These are phyloP conservation scores for Ormyrus labotus DNA, from an alignment of 2,888 invertebrate species.

Conservation along the genomic window DNA sequence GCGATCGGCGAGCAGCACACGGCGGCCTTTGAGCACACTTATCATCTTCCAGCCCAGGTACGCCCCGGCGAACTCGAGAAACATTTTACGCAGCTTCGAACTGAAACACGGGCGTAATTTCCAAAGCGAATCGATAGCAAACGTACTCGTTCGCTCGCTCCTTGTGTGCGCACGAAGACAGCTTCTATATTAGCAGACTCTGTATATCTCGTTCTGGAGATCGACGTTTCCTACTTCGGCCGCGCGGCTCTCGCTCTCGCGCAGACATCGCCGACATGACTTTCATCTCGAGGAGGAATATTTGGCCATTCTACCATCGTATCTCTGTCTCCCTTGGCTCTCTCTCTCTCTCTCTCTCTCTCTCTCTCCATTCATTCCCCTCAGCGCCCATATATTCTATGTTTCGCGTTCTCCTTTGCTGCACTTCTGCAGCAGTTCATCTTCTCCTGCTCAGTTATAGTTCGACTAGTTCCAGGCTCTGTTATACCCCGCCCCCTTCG, in stretches of 20 bases:
- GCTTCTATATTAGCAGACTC: slow-evolving; percentile 36
- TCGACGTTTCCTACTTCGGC: slow-evolving; percentile 52
- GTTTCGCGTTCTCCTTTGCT: slow-evolving; percentile 56
- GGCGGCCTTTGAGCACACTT: slow-evolving; percentile 5
- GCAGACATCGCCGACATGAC: slow-evolving; percentile 47
- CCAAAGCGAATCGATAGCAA: slow-evolving; percentile 44
- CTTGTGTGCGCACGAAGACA: slow-evolving; percentile 5
- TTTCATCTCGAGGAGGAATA: slow-evolving; percentile 55
- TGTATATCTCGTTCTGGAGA: slow-evolving; percentile 53
- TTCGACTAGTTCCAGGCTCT: slow-evolving; percentile 48
- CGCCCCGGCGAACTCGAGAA: neutral
- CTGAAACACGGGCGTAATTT: slow-evolving; percentile 31
- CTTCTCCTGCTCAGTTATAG: slow-evolving; percentile 37
- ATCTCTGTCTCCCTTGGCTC: slow-evolving; percentile 39
- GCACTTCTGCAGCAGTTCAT: slow-evolving; percentile 57
- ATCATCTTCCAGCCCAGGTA: slow-evolving; percentile 12
- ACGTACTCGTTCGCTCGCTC: neutral
- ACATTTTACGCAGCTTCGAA: neutral
- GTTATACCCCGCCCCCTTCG: slow-evolving; percentile 29
- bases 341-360: slow-evolving; percentile 29
- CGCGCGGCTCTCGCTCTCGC: slow-evolving; percentile 25
- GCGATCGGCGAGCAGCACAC: no score
- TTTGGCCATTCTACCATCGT: slow-evolving; percentile 38
- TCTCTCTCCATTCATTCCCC: slow-evolving; percentile 39
- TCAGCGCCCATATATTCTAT: slow-evolving; percentile 40